phyloP scores from a whole-genome alignment of 2,113 vertebrate species.

The Elachura formosa region DNA sequence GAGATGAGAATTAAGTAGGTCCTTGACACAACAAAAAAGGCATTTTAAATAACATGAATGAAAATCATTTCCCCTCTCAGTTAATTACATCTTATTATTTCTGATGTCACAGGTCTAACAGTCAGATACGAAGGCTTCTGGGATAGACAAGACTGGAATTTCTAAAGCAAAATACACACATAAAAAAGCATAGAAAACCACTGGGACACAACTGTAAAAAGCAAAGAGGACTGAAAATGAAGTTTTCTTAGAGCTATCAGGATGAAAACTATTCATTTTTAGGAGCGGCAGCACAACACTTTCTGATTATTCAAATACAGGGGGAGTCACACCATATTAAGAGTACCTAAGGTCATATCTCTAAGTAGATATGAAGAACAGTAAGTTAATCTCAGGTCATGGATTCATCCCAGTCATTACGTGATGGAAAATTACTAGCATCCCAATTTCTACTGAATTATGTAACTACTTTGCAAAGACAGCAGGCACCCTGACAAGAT shows the following conservation, averaged over 20 bases:
- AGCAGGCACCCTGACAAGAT: not conserved
- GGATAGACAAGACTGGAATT: not conserved
- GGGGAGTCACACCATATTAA: not conserved
- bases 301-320: not conserved
- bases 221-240: not conserved
- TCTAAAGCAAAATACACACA: not conserved
- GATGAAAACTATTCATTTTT: not conserved
- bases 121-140: not conserved
- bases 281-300: not conserved
- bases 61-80: not conserved
- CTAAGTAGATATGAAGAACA: not conserved
- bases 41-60: constrained; percentile 12
- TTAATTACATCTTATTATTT: not conserved
- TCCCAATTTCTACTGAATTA: not conserved
- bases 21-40: not conserved
- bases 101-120: not conserved
- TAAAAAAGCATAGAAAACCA: not conserved
- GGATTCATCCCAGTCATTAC: not conserved
- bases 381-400: not conserved
- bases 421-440: not conserved
- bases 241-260: not conserved
- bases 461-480: not conserved
- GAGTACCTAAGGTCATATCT: not conserved
- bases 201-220: not conserved
- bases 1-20: constrained; percentile 2